Evolutionary conservation across 2,888 invertebrate genomes (phyloP), one percentile per base, ranked within the genome.

Genomic region (Aricia artaxerxes): DNA sequence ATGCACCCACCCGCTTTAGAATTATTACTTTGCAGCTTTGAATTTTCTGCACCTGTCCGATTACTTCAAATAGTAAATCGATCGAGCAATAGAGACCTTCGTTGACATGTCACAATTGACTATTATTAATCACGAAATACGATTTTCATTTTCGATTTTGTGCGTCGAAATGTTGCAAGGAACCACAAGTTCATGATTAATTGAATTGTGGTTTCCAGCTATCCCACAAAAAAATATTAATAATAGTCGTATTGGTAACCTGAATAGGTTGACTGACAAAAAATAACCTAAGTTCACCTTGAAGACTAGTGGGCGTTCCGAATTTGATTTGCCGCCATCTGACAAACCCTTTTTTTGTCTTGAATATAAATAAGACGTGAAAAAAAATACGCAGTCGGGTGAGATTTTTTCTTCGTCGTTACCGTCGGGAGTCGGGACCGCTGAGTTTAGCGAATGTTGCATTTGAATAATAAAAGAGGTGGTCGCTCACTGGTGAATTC

Each of bases 261-360:
- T 88, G 88, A 87, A 88, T 88, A 88, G 84, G 86, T 85, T 85
- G 83, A 82, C 80, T 78, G 88, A 88, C 87, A 92, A 92, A 90
- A 85, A 87, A 87, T 89, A 90, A 88, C 89, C 89, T 90, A 86
- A 87, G 88, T 85, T 92, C 91, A 93, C 92, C 93, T 94, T 93
- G 93, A 91, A 86, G 83, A 82, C 87, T 84, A 87, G 93, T 92
- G 90, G 92, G 93, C 92, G 92, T 88, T 84, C 89, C 90, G 87
- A 92, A 91, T 90, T 91, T 92, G 92, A 93, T 92, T 93, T 92
- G 91, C 91, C 89, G 89, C 92, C 89, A 91, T 91, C 92, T 91
- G 91, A 92, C 92, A 89, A 91, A 92, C 92, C 93, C 92, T 92
- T 93, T 93, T 90, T 93, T 93, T 93, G 90, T 90, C 89, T 91